Evolutionary conservation across 2,113 vertebrate species (phyloP), one percentile per base, ranked within the genome.

Genomic region (Cettia cetti): DNA sequence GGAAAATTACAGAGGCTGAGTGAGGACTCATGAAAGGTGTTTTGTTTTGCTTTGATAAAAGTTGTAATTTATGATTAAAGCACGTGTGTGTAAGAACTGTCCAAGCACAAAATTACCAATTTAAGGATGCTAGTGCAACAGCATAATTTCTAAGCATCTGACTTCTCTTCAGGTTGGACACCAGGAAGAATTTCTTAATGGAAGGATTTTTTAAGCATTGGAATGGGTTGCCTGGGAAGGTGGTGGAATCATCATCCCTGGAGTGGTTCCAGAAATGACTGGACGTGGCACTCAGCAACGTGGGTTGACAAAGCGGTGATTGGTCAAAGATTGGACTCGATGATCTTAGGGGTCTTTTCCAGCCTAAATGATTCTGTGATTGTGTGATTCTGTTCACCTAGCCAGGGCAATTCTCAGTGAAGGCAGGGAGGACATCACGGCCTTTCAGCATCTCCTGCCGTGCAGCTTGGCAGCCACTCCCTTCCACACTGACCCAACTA

Each of bases 401-500:
- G 30, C 68, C 95, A 91, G 96, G 94, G 85, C 81, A 68, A 45
- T 47, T 96, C 86, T 82, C 85, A 92, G 72, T 40, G 87, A 94
- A 22, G 72, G 40, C 79, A 47, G 0, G 24, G 57, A 54, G 53
- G 21, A 71, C 88, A 42, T 76, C 52, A 3, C 7, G 59, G 56
- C 72, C 66, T 92, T 96, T 85, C 92, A 95, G 71, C 96, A 96
- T 28, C 82, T 85, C 37, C 24, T 4, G 13, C 78, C 39, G 52
- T 4, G 27, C 35, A 44, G 35, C 35, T 90, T 82, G 94, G 87
- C 91, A 87, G 92, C 68, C 30, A 28, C 52, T 37, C 75, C 95
- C 86, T 94, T 69, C 89, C 77, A 94, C 72, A 63, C 57, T 52
- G 56, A 15, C 47, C 69, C 45, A 37, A 5, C 63, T 90, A 60